Evolutionary conservation across 2,888 invertebrate genomes (phyloP), one percentile per base, ranked within the genome.

Genomic region (Toxonevra muliebris): DNA sequence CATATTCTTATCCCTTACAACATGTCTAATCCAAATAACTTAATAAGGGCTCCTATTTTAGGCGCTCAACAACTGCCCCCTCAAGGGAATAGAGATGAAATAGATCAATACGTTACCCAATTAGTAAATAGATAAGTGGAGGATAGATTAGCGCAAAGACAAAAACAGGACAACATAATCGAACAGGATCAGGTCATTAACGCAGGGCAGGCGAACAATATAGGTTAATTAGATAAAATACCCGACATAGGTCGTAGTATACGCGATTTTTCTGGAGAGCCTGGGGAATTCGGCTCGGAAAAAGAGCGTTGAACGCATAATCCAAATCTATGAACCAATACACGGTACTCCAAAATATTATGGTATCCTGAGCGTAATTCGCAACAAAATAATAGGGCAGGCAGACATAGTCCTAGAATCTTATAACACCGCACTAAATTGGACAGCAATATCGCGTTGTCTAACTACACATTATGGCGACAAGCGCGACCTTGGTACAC

Each of bases 391-490:
- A 30, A 7, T 30, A 10, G 64, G 57, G n/a, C 13, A 57, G 11
- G 64, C 64, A 9, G 64, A 64, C 45, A 13, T 64, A 17, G 57
- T 41, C 40, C 40, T 64, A 45, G 57, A 64, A 30, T 64, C 64
- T 7, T 64, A 65, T 13, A 41, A 50, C 17, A 65, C 63, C 1
- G 58, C 50, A 11, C 15, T 64, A n/a, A 61, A 70, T 45, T 71
- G 69, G 70, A 48, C 42, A 20, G 65, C 59, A 42, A 73, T 71
- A 19, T 50, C 64, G 1, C 48, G 52, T 40, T 71, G 66, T 13
- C 15, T 69, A 12, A 66, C 61, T 0, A 58, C 52, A 19, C 70
- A 74, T 41, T 72, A 71, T 19, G 70, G 65, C 9, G 72, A 72
- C 15, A 69, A 71, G 48, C 52, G 71, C 10, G 74, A 71, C 7